A percentile compares a stretch with the other conserved stretches of the same genome.
phyloP scores from a whole-genome alignment of 2,888 invertebrate species.

The Ophion ventricosus region DNA sequence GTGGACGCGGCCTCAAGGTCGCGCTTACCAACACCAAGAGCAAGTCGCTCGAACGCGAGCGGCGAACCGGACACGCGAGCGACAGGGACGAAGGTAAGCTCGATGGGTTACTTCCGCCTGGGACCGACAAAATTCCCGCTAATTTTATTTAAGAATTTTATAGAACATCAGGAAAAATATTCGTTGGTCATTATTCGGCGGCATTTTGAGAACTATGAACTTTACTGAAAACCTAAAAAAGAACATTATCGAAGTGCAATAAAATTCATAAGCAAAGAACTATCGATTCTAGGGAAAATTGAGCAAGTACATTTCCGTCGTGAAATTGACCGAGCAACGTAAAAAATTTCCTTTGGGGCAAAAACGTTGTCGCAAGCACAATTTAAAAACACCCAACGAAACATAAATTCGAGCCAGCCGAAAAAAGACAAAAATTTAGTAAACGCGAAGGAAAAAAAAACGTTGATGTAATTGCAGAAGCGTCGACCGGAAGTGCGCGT shows the following conservation, averaged over 20 bases:
- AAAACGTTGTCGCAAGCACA: not conserved
- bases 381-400: not conserved
- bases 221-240: too few species aligned
- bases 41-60: slow-evolving; percentile 67
- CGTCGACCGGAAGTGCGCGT: slow-evolving; percentile 44
- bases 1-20: slow-evolving; percentile 62
- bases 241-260: too few species aligned
- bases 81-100: slow-evolving; percentile 57
- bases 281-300: too few species aligned
- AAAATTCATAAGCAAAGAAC: too few species aligned
- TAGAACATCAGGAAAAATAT: not conserved
- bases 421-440: not conserved
- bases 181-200: too few species aligned
- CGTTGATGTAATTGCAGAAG: slow-evolving; percentile 39
- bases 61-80: slow-evolving; percentile 51
- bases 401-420: not conserved
- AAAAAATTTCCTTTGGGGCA: too few species aligned
- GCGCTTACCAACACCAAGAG: slow-evolving; percentile 62
- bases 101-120: not conserved
- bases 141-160: not conserved
- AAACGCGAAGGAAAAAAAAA: not conserved
- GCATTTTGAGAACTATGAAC: too few species aligned
- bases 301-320: too few species aligned
- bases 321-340: too few species aligned
- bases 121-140: not conserved